Evolutionary conservation across 2,888 invertebrate genomes (phyloP).

Genomic region (Cordilura impudica): DNA sequence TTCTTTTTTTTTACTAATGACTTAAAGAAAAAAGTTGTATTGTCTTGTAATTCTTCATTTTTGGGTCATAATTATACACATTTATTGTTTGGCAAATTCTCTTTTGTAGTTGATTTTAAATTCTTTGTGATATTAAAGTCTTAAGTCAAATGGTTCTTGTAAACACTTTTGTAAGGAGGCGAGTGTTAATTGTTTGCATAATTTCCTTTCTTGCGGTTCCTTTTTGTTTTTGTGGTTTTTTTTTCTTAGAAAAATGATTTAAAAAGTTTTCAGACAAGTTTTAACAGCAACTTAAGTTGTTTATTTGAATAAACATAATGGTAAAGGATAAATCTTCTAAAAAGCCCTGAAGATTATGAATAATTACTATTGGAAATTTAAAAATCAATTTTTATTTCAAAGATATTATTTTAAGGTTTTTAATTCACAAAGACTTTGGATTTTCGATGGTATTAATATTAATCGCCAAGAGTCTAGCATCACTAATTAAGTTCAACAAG

Average conservation of each 20-base stretch:
- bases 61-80: not conserved
- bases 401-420: too few relatives aligned
- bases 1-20: not conserved
- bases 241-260: not conserved
- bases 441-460: too few relatives aligned
- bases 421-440: too few relatives aligned
- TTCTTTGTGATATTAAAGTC: slow-evolving; percentile 28
- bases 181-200: slow-evolving; percentile 35
- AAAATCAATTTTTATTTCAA: too few relatives aligned
- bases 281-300: not conserved
- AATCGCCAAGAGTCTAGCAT: too few relatives aligned
- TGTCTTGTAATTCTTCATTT: not conserved
- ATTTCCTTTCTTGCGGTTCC: not conserved
- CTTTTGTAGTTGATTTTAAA: slow-evolving; percentile 21
- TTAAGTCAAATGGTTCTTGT: not conserved
- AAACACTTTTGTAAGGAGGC: not conserved
- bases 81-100: not conserved
- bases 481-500: too few relatives aligned
- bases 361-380: too few relatives aligned
- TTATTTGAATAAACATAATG: not conserved
- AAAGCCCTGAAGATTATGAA: not conserved
- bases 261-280: not conserved
- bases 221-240: not conserved
- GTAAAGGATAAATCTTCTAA: not conserved
- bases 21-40: too few relatives aligned